Conservation (phyloP, 2,113 vertebrate species). For the Hypanus sabinus region DNA sequence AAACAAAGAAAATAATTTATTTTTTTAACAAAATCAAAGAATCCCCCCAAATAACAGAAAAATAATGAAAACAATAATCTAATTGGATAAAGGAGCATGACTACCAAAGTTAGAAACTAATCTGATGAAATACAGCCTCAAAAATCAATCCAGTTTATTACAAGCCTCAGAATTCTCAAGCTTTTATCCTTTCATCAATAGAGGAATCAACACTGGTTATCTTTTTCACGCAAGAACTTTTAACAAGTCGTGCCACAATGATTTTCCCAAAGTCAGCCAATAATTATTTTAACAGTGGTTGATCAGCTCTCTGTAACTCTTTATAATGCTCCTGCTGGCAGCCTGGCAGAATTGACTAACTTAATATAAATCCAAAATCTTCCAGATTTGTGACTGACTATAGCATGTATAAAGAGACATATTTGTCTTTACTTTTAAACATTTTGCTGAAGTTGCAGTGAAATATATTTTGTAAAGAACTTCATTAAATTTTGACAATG, state of each 20-base stretch:
- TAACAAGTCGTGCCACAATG: not conserved
- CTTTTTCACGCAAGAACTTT: not conserved
- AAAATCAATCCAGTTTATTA: not conserved
- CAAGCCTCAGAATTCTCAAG: not conserved
- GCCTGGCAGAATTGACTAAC: not conserved
- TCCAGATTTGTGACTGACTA: too few relatives aligned
- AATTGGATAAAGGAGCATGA: not conserved
- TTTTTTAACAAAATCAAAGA: not conserved
- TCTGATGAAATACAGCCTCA: not conserved
- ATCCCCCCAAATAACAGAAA: not conserved
- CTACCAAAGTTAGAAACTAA: not conserved
- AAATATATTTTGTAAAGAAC: not conserved
- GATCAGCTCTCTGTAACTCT: not conserved
- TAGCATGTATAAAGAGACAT: too few relatives aligned
- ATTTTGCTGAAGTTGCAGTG: not conserved
- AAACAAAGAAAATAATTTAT: not conserved
- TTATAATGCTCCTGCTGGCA: not conserved
- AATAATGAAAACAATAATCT: not conserved
- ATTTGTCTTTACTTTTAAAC: too few relatives aligned
- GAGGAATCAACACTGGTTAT: not conserved
- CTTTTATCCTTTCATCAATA: not conserved
- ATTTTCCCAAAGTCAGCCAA: not conserved
- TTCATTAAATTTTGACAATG: not conserved
- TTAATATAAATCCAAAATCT: not conserved
- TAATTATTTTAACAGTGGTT: not conserved